These are phyloP conservation scores for Tenualosa thibaudeaui DNA, from an alignment of 2,797 vertebrate species.

Conservation along the genomic window DNA sequence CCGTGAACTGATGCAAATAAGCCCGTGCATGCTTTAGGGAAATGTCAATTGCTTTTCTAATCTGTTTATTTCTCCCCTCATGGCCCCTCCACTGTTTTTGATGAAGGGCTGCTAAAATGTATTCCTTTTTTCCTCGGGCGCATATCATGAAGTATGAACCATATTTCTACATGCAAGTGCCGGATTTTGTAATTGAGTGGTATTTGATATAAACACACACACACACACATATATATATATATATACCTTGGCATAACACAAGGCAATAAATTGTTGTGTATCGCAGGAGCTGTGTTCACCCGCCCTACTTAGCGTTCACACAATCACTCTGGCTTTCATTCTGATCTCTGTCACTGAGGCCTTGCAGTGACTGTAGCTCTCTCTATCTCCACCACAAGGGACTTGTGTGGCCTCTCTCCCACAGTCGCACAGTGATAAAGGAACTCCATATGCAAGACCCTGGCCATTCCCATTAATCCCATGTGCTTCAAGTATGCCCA, in stretches of 20 bases:
- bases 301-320: not conserved
- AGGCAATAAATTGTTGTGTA: constrained; percentile 27
- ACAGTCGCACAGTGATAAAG: constrained; percentile 56
- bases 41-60: constrained; percentile 80
- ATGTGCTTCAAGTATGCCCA: constrained; percentile 64
- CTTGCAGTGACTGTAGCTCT: not conserved
- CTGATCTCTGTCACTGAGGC: not conserved
- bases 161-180: constrained; percentile 36
- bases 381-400: not conserved
- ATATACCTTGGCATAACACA: constrained; percentile 9
- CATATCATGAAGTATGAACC: constrained; percentile 33
- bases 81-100: constrained; percentile 72
- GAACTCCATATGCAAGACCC: constrained; percentile 53
- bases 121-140: constrained; percentile 45
- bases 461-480: constrained; percentile 53
- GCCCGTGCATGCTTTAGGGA: constrained; percentile 70
- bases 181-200: constrained; percentile 54
- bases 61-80: constrained; percentile 76
- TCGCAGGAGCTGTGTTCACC: not conserved
- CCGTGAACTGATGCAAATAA: constrained; percentile 68
- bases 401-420: constrained; percentile 11
- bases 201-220: constrained; percentile 40
- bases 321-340: constrained; percentile 4
- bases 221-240: constrained; percentile 25
- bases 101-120: constrained; percentile 55